Conservation (phyloP, 2,888 invertebrate genomes). For the Cheilosia pagana region DNA sequence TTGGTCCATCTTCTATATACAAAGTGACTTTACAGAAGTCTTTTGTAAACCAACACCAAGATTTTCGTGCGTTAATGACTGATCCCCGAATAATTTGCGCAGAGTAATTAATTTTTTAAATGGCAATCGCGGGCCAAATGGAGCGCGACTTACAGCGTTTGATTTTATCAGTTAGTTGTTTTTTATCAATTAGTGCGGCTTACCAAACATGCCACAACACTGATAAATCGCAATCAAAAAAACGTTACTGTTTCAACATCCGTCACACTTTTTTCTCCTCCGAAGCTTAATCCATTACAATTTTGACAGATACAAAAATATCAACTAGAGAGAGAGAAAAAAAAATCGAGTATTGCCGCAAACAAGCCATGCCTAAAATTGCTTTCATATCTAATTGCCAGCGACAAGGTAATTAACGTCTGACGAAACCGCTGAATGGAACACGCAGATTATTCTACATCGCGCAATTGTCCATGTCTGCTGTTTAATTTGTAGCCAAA, state of each 20-base stretch:
- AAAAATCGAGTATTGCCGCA: neutral
- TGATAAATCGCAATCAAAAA: neutral
- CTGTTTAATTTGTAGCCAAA: conserved; percentile 15
- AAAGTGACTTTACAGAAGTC: no score
- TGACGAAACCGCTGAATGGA: conserved; percentile 39
- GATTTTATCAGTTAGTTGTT: no score
- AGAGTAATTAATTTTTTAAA: no score
- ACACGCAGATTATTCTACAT: conserved; percentile 58
- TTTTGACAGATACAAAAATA: conserved; percentile 26
- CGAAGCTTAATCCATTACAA: conserved; percentile 36
- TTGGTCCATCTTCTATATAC: no score
- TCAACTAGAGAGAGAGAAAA: neutral
- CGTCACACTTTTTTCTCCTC: conserved; percentile 3
- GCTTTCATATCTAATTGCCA: conserved; percentile 30
- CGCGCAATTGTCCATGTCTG: conserved; percentile 28
- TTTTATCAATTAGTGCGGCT: no score
- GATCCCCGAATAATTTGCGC: no score
- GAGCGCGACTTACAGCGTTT: no score
- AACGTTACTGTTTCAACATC: neutral
- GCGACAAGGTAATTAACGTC: conserved; percentile 50
- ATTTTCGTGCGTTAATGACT: no score
- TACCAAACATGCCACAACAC: neutral
- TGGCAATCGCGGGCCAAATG: no score
- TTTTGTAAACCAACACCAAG: no score
- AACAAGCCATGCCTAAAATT: conserved; percentile 52